A percentile compares a stretch with the other conserved stretches of the same genome.
phyloP scores from a whole-genome alignment of 2,888 invertebrate genomes.

The Pharmacophagus antenor region DNA sequence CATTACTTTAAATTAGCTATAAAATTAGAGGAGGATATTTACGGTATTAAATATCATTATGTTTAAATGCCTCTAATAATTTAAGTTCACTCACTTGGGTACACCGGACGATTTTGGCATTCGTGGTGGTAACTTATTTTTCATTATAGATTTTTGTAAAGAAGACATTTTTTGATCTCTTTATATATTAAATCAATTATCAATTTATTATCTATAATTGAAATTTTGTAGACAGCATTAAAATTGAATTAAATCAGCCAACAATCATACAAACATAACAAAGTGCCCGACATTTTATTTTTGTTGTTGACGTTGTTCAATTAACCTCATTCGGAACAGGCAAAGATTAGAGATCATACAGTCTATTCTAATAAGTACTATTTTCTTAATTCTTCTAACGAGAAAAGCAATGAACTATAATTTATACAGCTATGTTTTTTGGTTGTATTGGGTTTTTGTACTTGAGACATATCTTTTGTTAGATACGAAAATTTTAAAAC shows the following conservation, averaged over 20 bases:
- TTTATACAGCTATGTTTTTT: not conserved
- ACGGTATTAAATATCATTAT: not conserved
- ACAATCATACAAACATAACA: constrained; percentile 27
- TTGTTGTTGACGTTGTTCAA: constrained; percentile 3
- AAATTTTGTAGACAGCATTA: constrained; percentile 1
- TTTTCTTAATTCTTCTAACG: not conserved
- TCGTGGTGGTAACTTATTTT: constrained; percentile 84
- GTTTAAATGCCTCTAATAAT: constrained; percentile 9
- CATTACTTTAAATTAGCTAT: not conserved
- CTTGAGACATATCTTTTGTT: no score
- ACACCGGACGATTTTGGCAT: constrained; percentile 64
- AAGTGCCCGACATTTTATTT: constrained; percentile 31
- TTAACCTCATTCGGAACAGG: constrained; percentile 8
- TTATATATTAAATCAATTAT: not conserved
- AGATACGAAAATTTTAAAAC: no score
- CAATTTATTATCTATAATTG: not conserved
- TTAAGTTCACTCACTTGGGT: constrained; percentile 52
- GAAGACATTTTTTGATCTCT: constrained; percentile 79
- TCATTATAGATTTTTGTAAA: constrained; percentile 85
- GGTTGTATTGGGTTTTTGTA: no score
- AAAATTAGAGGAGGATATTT: not conserved
- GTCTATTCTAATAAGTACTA: no score
- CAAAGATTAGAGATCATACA: no score
- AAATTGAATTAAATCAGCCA: constrained; percentile 1
- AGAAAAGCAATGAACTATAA: not conserved